Percentiles rank a stretch among this genome's conserved stretches.
These are phyloP conservation scores for Oophaga sylvatica DNA, from an alignment of 2,797 vertebrate species.

Conservation along the genomic window DNA sequence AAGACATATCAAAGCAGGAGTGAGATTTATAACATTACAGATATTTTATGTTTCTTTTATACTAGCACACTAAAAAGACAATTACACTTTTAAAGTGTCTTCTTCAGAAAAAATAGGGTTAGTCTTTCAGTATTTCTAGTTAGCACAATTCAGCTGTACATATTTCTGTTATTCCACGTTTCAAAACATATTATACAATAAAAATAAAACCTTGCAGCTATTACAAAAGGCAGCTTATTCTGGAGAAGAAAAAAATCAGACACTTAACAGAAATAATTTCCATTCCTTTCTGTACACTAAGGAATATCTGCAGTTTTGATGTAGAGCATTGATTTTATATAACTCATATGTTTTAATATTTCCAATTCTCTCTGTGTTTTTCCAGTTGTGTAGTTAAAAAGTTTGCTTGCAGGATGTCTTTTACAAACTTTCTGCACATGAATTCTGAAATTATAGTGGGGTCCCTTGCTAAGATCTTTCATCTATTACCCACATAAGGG, in stretches of 20 bases:
- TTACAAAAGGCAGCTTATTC: not conserved
- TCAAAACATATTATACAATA: constrained; percentile 23
- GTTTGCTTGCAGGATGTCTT: not conserved
- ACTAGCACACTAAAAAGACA: not conserved
- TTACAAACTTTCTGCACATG: not conserved
- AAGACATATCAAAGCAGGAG: not conserved
- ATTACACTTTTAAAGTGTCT: constrained; percentile 1
- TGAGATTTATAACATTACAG: not conserved
- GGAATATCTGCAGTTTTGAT: constrained; percentile 15
- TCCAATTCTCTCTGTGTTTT: not conserved
- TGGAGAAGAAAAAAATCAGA: too few relatives aligned
- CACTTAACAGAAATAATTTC: not conserved
- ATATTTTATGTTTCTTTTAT: constrained; percentile 29
- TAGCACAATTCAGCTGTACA: not conserved
- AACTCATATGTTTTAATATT: constrained; percentile 16
- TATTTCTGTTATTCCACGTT: constrained; percentile 6
- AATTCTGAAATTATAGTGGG: not conserved
- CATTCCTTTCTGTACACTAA: not conserved
- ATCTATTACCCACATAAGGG: not conserved
- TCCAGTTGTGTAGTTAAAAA: not conserved
- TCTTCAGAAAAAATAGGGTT: constrained; percentile 4
- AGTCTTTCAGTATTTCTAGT: constrained; percentile 12
- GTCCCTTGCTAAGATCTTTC: not conserved
- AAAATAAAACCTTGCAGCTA: constrained; percentile 18
- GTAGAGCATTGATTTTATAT: not conserved